A percentile compares a stretch with the other conserved stretches of the same genome.
These are phyloP conservation scores for Bufotes viridis DNA, from an alignment of 2,797 vertebrate genomes.

Conservation along the genomic window DNA sequence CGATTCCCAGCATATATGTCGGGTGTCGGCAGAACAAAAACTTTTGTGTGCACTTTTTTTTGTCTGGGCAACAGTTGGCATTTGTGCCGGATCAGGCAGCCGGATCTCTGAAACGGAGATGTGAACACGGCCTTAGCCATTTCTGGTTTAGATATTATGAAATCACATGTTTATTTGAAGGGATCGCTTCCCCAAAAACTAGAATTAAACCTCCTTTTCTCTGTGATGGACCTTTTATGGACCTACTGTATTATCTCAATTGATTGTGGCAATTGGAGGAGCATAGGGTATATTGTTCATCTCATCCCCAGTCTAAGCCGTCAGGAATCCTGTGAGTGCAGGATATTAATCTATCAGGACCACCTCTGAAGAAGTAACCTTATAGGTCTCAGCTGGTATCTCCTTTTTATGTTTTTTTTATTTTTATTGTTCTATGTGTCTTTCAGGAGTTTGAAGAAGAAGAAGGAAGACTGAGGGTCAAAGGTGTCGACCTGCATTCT, in stretches of 20 bases:
- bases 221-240: too few species aligned
- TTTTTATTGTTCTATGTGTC: not conserved
- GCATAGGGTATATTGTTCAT: not conserved
- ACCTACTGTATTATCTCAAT: not conserved
- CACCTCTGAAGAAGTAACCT: too few species aligned
- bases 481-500: conserved; percentile 63
- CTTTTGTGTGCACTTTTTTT: too few species aligned
- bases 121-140: not conserved
- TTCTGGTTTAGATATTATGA: not conserved
- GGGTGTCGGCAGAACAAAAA: too few species aligned
- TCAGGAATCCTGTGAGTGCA: not conserved
- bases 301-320: not conserved
- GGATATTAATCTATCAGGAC: too few species aligned
- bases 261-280: not conserved
- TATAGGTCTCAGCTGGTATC: too few species aligned
- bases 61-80: too few species aligned
- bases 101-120: too few species aligned
- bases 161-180: not conserved
- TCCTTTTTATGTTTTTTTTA: too few species aligned
- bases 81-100: too few species aligned
- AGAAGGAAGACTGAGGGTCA: conserved; percentile 72
- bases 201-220: not conserved
- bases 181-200: not conserved
- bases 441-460: conserved; percentile 78
- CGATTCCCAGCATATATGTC: too few species aligned